Conservation (phyloP, 2,113 vertebrate genomes). For the Corvus moneduloides region DNA sequence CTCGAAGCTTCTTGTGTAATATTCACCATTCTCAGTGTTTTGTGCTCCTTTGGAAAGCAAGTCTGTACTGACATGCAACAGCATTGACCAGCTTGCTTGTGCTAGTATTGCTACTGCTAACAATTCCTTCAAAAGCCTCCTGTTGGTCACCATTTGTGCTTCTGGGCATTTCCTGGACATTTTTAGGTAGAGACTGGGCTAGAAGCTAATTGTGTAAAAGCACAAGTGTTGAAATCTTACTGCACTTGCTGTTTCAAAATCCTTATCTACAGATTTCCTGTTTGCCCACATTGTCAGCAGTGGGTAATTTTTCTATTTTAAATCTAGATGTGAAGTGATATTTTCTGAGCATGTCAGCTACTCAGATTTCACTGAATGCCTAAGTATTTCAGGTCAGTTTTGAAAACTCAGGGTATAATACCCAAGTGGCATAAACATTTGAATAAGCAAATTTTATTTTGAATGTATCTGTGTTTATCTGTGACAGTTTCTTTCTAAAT, state of each 20-base stretch:
- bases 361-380: neutral
- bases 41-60: neutral
- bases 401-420: neutral
- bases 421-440: neutral
- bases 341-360: neutral
- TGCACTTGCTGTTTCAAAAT: neutral
- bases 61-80: neutral
- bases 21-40: fast-evolving
- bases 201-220: neutral
- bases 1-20: neutral
- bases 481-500: neutral
- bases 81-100: neutral
- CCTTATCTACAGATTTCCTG: constrained; percentile 38
- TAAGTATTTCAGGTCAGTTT: neutral
- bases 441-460: neutral
- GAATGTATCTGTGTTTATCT: neutral
- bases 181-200: neutral
- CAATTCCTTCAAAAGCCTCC: neutral
- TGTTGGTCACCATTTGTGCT: neutral
- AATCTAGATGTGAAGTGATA: neutral
- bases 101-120: neutral
- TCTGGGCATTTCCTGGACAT: neutral
- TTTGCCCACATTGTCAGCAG: constrained; percentile 16
- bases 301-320: neutral
- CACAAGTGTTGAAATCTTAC: neutral